Conservation (phyloP, 2,113 vertebrate genomes). For the Toxotes chatareus region DNA sequence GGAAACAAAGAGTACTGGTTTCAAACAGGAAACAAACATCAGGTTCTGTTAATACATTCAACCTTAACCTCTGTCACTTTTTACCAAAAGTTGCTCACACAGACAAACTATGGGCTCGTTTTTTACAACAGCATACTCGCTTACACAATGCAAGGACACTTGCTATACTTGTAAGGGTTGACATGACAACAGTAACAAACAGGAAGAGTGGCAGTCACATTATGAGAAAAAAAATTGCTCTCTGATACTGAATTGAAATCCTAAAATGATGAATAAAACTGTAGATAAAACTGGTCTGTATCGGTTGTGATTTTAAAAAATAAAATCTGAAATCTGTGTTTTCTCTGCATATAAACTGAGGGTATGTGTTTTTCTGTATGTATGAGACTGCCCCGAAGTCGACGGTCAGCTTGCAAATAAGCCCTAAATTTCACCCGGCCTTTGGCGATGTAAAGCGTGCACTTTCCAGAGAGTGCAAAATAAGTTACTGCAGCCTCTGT, state of each 20-base stretch:
- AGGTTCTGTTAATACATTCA: background rate
- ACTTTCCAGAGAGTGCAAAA: slow-evolving; percentile 31
- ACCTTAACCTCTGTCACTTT: background rate
- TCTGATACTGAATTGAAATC: slow-evolving; percentile 15
- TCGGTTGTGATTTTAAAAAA: background rate
- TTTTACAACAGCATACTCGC: background rate
- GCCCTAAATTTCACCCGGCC: slow-evolving; percentile 25
- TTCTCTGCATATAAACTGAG: background rate
- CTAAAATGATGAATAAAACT: background rate
- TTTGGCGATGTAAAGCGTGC: slow-evolving; percentile 45
- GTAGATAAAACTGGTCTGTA: background rate
- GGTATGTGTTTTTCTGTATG: background rate
- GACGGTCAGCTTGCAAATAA: background rate
- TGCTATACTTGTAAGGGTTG: background rate
- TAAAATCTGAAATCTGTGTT: background rate
- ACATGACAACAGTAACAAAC: slow-evolving; percentile 11
- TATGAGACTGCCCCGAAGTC: background rate
- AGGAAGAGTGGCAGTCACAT: slow-evolving; percentile 4
- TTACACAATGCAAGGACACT: slow-evolving; percentile 12
- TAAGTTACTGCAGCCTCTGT: slow-evolving; percentile 22
- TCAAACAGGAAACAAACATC: background rate
- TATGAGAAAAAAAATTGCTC: slow-evolving; percentile 32
- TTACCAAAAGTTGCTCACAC: background rate
- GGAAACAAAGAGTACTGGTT: no score
- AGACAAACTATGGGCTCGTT: background rate